phyloP scores from a whole-genome alignment of 1,140 invertebrate species.

The Anastrepha ludens region DNA sequence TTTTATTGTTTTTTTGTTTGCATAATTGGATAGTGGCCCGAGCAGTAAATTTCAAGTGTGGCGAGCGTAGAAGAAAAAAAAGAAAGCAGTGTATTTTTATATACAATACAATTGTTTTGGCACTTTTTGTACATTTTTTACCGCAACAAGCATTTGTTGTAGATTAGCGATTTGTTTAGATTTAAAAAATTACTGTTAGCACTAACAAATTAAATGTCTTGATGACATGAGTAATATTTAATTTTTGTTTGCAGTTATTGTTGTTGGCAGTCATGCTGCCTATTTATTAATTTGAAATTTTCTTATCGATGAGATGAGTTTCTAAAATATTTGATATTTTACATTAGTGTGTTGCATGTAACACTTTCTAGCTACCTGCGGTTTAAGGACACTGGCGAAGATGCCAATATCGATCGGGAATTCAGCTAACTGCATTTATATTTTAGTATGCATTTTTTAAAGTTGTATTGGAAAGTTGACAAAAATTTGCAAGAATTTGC shows the following conservation, averaged over 20 bases:
- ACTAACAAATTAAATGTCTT: constrained; percentile 36
- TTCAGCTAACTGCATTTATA: constrained; percentile 67
- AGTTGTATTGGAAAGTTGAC: constrained; percentile 37
- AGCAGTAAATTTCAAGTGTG: constrained; percentile 24
- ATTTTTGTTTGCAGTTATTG: not conserved
- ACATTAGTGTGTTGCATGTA: constrained; percentile 55
- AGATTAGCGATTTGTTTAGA: not conserved
- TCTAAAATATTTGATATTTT: constrained; percentile 54
- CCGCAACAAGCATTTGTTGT: constrained; percentile 28
- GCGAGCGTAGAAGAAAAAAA: constrained; percentile 13
- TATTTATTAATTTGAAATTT: not conserved
- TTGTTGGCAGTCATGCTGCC: not conserved
- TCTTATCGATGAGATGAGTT: constrained; percentile 48
- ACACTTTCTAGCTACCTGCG: constrained; percentile 69
- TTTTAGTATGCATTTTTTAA: constrained; percentile 45
- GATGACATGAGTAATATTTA: constrained; percentile 28
- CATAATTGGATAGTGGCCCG: not conserved
- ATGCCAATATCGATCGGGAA: constrained; percentile 74
- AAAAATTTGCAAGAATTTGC: constrained; percentile 27
- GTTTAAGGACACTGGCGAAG: constrained; percentile 72
- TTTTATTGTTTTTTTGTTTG: not conserved
- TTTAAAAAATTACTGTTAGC: not conserved
- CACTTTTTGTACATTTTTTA: not conserved
- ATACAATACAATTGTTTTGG: constrained; percentile 11
- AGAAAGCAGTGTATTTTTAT: constrained; percentile 40